Conservation (phyloP, 2,113 vertebrate species). For the Misgurnus mizolepis region DNA sequence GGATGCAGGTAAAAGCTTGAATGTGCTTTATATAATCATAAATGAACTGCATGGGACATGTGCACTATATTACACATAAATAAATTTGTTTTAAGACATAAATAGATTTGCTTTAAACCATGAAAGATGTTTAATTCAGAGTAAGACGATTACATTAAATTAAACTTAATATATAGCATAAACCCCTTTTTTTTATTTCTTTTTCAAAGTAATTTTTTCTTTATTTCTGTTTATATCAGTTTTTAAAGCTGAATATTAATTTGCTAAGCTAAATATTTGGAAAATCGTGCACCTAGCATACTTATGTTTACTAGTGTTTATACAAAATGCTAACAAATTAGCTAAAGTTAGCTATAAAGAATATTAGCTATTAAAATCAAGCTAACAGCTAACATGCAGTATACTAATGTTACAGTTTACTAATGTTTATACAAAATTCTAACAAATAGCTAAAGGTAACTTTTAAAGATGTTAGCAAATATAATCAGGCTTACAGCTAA, state of each 20-base stretch:
- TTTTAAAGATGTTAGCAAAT: too few relatives aligned
- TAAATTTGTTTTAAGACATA: neutral
- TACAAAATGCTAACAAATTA: too few relatives aligned
- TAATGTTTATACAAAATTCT: too few relatives aligned
- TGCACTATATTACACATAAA: neutral
- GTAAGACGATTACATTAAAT: neutral
- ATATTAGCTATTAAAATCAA: too few relatives aligned
- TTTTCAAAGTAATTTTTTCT: too few relatives aligned
- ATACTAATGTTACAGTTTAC: too few relatives aligned
- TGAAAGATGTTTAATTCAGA: neutral
- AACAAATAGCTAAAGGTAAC: too few relatives aligned
- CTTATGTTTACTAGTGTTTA: too few relatives aligned
- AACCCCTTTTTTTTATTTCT: neutral
- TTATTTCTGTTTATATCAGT: neutral
- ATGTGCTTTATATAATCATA: neutral
- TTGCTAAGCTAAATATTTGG: neutral
- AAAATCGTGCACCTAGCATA: too few relatives aligned
- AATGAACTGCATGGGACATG: neutral
- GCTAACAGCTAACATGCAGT: too few relatives aligned
- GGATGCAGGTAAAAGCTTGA: neutral
- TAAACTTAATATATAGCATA: neutral
- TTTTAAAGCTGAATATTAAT: neutral
- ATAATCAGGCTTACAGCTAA: too few relatives aligned
- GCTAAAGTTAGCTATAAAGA: too few relatives aligned
- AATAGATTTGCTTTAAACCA: neutral